Evolutionary conservation across 53 echinoderm and acorn worm genomes (phyloP).

Genomic region (Stichopus horrens): DNA sequence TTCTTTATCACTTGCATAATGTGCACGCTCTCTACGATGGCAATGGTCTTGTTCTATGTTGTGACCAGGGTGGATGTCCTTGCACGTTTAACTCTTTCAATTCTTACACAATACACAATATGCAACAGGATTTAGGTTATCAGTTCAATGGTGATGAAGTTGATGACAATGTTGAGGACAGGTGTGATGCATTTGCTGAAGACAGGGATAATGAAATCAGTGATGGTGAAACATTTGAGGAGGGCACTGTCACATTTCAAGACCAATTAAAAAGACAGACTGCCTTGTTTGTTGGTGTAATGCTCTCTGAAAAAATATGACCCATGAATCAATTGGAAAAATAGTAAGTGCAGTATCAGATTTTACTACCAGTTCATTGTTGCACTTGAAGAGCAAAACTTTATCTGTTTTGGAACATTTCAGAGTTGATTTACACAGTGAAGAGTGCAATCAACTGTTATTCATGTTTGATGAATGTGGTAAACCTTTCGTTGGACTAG

Average conservation of each 20-base stretch:
- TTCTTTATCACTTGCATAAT: too few species aligned
- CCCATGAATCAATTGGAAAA: constrained; percentile 27
- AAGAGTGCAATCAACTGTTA: constrained; percentile 28
- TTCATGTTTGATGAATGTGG: background rate
- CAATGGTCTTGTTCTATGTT: constrained; percentile 16
- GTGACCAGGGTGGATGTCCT: constrained; percentile 46
- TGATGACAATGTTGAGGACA: constrained; percentile 19
- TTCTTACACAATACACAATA: constrained; percentile 21
- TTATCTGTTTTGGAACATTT: background rate
- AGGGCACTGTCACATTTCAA: background rate
- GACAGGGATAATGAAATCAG: background rate
- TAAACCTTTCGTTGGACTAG: constrained; percentile 42
- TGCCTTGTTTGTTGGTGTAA: constrained; percentile 13
- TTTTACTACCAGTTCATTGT: background rate
- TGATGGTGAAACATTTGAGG: background rate
- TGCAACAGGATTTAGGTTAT: background rate
- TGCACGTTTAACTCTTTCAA: constrained; percentile 44
- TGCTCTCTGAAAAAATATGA: constrained; percentile 47
- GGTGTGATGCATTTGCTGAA: too few species aligned
- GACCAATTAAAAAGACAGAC: constrained; percentile 2
- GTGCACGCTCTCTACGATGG: constrained; percentile 49
- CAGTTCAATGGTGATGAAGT: constrained; percentile 2
- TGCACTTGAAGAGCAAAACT: background rate
- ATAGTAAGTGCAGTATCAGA: constrained; percentile 1
- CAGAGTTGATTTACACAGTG: constrained; percentile 1